Percentiles rank a stretch among this genome's conserved stretches.
These are phyloP conservation scores for Neodiprion fabricii DNA, from an alignment of 1,140 invertebrate genomes.

Conservation along the genomic window DNA sequence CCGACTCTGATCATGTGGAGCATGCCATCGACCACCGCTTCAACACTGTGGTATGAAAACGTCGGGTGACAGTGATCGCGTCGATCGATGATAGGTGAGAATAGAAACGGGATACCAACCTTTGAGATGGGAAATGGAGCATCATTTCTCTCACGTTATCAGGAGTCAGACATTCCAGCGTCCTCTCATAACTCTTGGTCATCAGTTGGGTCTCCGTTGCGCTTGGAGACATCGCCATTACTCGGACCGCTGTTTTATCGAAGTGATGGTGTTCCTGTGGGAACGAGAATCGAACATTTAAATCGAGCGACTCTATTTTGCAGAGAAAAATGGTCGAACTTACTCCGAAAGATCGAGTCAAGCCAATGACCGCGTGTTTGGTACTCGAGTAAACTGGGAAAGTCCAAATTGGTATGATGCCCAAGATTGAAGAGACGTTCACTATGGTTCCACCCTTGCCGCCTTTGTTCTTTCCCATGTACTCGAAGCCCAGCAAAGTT, in stretches of 20 bases:
- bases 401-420: conserved; percentile 48
- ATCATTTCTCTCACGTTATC: conserved; percentile 28
- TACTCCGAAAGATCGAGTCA: conserved; percentile 57
- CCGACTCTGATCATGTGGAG: conserved; percentile 56
- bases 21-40: conserved; percentile 52
- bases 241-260: conserved; percentile 45
- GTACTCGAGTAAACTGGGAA: conserved; percentile 58
- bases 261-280: conserved; percentile 32
- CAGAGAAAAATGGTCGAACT: conserved; percentile 34
- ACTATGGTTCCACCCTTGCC: conserved; percentile 54
- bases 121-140: conserved; percentile 26
- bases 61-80: background rate
- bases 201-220: conserved; percentile 52
- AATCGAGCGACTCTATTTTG: background rate
- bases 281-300: background rate
- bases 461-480: conserved; percentile 56
- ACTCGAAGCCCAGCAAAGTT: conserved; percentile 56
- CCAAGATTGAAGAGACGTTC: conserved; percentile 55
- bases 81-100: background rate
- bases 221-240: conserved; percentile 62
- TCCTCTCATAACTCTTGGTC: conserved; percentile 29
- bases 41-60: conserved; percentile 44
- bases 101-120: conserved; percentile 20
- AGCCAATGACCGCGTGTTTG: conserved; percentile 62
- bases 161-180: conserved; percentile 34